Evolutionary conservation across 1,140 invertebrate species (phyloP), one percentile per base, ranked within the genome.

Genomic region (Meloidogyne hapla): DNA sequence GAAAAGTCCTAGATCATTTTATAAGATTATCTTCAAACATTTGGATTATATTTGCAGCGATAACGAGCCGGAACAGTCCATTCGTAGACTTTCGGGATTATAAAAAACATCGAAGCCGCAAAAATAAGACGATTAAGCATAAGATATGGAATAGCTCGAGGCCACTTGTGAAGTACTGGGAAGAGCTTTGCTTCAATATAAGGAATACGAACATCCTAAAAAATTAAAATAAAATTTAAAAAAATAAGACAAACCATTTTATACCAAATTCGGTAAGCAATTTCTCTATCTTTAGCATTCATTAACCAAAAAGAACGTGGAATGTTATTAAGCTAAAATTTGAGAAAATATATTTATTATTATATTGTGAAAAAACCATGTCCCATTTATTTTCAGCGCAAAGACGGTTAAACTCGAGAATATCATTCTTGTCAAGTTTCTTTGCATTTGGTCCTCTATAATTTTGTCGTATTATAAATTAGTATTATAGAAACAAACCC

Each of bases 231-330:
- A 48, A 23, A 63, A 63, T 42, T 72, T 42, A 26, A 73, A 28
- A 28, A 73, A 33, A 6, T 33, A 33, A 33, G n/a, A 61, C 9
- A 63, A 73, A 73, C 71, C 42, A 73, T 61, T 64, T 73, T 73
- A 9, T 25, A 28, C 23, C 18, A 73, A 18, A 73, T 26, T 73
- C 64, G 63, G 25, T 33, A 63, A 26, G 71, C 71, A 23, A 61
- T 64, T 23, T 23, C 71, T 64, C 64, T 73, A 25, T 73, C 71
- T n/a, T 9, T n/a, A 56, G 48, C 15, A 33, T 26, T 64, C 38
- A 40, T 64, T 28, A 56, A 4, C 45, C 56, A 40, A 73, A 73
- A 56, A 73, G 48, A n/a, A 56, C 56, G 28, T 1, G 71, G 71
- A 18, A 40, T n/a, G 12, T 56, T 65, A 13, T 73, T 73, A 1